Percentiles rank a stretch among this genome's conserved stretches.
Evolutionary conservation across 2,113 vertebrate genomes (phyloP).

Genomic region (Anser brachyrhynchus): DNA sequence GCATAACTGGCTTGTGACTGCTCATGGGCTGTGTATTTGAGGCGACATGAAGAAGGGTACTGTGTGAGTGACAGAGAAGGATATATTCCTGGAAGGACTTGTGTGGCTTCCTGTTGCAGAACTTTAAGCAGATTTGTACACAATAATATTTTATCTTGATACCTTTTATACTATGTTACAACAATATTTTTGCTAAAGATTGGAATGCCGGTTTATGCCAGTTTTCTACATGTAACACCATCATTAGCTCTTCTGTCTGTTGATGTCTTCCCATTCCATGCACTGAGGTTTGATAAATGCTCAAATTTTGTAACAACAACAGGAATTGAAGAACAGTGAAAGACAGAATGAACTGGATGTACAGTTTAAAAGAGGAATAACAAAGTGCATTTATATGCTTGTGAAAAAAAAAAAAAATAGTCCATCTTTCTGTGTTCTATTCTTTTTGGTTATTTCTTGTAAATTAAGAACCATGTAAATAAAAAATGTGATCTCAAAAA

Average conservation of each 20-base stretch:
- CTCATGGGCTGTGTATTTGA: neutral
- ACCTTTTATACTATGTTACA: neutral
- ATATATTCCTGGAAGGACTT: neutral
- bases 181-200: neutral
- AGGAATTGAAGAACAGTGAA: neutral
- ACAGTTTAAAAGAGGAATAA: neutral
- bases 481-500: slow-evolving; percentile 33
- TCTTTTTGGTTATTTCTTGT: neutral
- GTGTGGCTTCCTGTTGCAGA: neutral
- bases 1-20: neutral
- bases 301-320: neutral
- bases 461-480: slow-evolving; percentile 22
- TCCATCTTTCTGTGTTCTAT: neutral
- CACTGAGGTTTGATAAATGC: neutral
- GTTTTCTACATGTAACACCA: neutral
- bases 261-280: neutral
- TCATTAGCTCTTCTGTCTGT: neutral
- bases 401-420: neutral
- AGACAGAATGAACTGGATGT: neutral
- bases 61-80: neutral
- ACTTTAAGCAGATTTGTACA: neutral
- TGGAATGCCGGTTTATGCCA: neutral
- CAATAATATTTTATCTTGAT: neutral
- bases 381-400: neutral
- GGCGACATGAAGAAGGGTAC: rapidly evolving